Base-by-base conservation (phyloP, 1,140 invertebrate genomes). In the Mylabris phalerata region DNA sequence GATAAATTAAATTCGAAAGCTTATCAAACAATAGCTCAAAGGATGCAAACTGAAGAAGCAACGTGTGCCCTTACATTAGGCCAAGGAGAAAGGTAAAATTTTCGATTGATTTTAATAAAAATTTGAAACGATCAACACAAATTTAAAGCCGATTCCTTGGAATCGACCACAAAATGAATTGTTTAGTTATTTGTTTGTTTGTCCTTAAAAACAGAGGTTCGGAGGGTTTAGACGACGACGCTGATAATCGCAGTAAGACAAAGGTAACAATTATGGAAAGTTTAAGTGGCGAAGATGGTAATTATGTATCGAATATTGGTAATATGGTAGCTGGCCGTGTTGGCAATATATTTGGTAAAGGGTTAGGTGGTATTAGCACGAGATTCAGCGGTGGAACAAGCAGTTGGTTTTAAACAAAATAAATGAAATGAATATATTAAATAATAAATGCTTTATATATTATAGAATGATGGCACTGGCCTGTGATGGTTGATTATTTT, bases 1-100 rank as follows among this genome's bases (percentile, higher is more conserved):
- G 95, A 98, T 73, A 93, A 94, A 76, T 78, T 99, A n/a, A 96
- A 98, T 78, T 93, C 90, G 45, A 97, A 97, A 81, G 88, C 87
- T 67, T 98, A 98, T 82, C 92, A 97, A 77, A 89, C 86, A 47
- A 89, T 98, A 67, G 87, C 87, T 54, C 87, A 89, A 67, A 83
- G 97, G 66, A 92, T 99, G 86, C 90, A 96, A 76, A 93, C 97
- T 10, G 95, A 98, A 77, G 94, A 98, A 79, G 93, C 94, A 47
- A 94, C 92, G 45, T 94, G 92, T 82, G 89, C 90, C 61, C 80
- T 95, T 63, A 85, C 89, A 39, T 87, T 93, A 80, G 86, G 87
- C 57, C 84, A 87, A 66, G 82, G 81, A 58, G 84, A 88, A 63
- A 80, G 85, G 69, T 71, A 67, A 62, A 19, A n/a, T n/a, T n/a